Evolutionary conservation across 2,113 vertebrate genomes (phyloP), one percentile per base, ranked within the genome.

Genomic region (Gymnocephalus cernua): DNA sequence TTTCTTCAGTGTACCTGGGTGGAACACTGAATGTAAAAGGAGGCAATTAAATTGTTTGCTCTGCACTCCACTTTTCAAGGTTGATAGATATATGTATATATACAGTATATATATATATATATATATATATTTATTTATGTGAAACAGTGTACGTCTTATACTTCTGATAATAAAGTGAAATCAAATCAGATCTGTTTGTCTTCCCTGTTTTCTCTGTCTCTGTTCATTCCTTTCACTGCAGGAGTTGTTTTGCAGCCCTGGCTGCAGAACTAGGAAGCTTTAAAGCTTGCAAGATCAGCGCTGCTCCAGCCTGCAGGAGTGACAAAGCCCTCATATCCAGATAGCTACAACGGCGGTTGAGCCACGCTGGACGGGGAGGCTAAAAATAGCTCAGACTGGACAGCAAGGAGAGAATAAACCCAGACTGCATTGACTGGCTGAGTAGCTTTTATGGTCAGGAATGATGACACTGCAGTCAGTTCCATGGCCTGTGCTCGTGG

Each of bases 321-420:
- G 88, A 93, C 87, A 93, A 93, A 94, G 86, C 90, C 87, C 80
- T 91, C 80, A 90, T 88, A 89, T 87, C 85, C 92, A 93, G 90
- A 90, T 91, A 90, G 86, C 89, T 82, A 61, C 62, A 16, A 71
- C n/a, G 80, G 63, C 45, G 32, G 89, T 79, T 80, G 86, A 91
- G 92, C 87, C 73, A 45, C 71, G 63, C 81, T 78, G 80, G 85
- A 89, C 81, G 70, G 71, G 65, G 59, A 75, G 69, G 90, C 92
- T 94, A 95, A 93, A 95, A 94, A 92, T 94, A 94, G 91, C 92
- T 77, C 82, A 45, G 74, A 88, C 89, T 74, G 88, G 88, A 70
- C 86, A 88, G 82, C 57, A 4, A 65, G 71, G 67, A 80, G 87
- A 89, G 92, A 93, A 89, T 88, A 86, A 89, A 91, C 81, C 74